Evolutionary conservation across 1,140 invertebrate genomes (phyloP).

Genomic region (Drosophila carrolli): DNA sequence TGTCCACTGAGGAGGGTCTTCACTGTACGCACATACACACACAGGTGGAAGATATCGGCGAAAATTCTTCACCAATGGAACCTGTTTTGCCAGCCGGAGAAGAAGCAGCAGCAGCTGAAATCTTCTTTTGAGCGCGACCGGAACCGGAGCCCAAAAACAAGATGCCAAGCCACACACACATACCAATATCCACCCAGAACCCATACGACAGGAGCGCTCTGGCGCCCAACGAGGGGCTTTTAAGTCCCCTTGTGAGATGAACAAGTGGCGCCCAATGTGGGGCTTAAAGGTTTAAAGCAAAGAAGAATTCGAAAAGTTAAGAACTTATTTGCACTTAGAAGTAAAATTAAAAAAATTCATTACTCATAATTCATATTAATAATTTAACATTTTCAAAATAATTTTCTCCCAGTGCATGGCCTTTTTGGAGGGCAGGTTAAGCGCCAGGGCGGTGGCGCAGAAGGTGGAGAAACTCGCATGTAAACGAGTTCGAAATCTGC

Average conservation of each 20-base stretch:
- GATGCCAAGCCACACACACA: constrained; percentile 34
- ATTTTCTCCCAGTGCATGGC: background rate
- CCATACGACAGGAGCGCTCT: constrained; percentile 13
- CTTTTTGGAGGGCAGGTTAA: constrained; percentile 12
- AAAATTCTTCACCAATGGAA: constrained; percentile 75
- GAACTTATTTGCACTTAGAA: background rate
- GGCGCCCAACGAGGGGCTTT: constrained; percentile 14
- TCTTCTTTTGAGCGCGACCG: constrained; percentile 56
- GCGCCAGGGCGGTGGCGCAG: constrained; percentile 45
- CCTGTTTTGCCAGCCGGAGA: constrained; percentile 55
- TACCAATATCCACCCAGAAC: constrained; percentile 6
- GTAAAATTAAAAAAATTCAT: too few species aligned
- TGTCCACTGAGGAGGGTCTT: constrained; percentile 3
- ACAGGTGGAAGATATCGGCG: constrained; percentile 46
- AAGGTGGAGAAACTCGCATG: constrained; percentile 57
- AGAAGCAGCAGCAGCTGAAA: constrained; percentile 44
- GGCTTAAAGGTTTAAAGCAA: background rate
- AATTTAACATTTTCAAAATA: too few species aligned
- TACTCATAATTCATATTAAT: too few species aligned
- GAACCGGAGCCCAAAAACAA: constrained; percentile 59
- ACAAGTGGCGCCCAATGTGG: constrained; percentile 6
- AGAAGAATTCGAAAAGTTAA: background rate
- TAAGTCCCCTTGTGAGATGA: background rate
- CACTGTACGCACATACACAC: constrained; percentile 31
- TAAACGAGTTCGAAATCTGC: constrained; percentile 79